Percentiles rank a stretch among this genome's conserved stretches.
Conservation (phyloP, 2,888 invertebrate species). For the Rhyacophila evoluta region DNA sequence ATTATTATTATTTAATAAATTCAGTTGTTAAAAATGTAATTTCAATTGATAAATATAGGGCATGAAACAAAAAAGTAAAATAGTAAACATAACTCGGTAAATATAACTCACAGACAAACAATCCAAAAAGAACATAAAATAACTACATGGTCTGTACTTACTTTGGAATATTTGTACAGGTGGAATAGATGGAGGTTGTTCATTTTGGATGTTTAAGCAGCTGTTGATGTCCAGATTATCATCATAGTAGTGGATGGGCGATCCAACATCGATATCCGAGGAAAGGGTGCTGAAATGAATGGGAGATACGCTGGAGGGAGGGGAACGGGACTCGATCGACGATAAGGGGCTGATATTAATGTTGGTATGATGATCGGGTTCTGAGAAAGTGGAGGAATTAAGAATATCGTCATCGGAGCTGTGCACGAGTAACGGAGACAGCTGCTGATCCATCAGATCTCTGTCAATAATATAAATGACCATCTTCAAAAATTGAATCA, state of each 20-base stretch:
- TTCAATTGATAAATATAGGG: not conserved
- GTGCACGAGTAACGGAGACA: constrained; percentile 65
- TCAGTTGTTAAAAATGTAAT: too few species aligned
- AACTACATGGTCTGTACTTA: constrained; percentile 3
- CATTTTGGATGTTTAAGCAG: not conserved
- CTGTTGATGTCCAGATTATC: not conserved
- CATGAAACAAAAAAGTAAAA: not conserved
- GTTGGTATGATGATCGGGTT: not conserved
- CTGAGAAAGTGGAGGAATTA: constrained; percentile 56
- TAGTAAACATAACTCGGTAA: not conserved
- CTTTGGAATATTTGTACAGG: constrained; percentile 49
- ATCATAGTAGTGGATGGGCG: constrained; percentile 55
- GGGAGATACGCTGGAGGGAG: constrained; percentile 56
- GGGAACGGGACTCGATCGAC: constrained; percentile 58
- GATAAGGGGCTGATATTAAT: constrained; percentile 58
- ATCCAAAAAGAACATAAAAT: not conserved
- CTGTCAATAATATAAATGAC: too few species aligned
- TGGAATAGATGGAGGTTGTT: not conserved
- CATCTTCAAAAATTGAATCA: too few species aligned
- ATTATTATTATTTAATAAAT: too few species aligned
- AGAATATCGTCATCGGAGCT: constrained; percentile 58
- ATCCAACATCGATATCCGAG: constrained; percentile 57
- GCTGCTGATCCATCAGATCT: constrained; percentile 69
- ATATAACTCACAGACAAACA: too few species aligned
- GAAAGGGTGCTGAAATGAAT: constrained; percentile 57